Conservation (phyloP, 2,797 vertebrate genomes). For the Acanthopagrus latus region DNA sequence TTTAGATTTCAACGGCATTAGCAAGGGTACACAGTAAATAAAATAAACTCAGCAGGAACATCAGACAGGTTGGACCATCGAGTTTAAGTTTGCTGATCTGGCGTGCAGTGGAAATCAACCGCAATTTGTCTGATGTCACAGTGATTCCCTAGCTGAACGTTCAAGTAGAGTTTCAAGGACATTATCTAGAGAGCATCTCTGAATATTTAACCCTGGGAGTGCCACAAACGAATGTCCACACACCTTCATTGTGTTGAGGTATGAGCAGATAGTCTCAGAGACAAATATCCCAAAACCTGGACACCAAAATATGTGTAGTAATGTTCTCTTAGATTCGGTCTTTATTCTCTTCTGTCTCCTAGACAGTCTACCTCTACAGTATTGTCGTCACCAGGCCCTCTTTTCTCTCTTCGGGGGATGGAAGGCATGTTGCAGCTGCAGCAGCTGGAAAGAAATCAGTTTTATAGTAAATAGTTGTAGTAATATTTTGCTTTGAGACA, state of each 20-base stretch:
- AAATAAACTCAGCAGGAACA: too few species aligned
- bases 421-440: conserved; percentile 66
- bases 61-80: too few species aligned
- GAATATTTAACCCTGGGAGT: neutral
- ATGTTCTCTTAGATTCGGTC: conserved; percentile 3
- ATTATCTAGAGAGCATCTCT: neutral
- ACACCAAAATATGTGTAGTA: neutral
- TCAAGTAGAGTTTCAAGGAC: neutral
- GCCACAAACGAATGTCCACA: neutral
- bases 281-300: conserved; percentile 3
- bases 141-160: too few species aligned
- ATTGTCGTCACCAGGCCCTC: conserved; percentile 68
- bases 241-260: neutral
- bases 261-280: neutral
- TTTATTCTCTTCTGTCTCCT: neutral
- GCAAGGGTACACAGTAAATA: too few species aligned
- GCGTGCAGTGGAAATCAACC: too few species aligned
- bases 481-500: conserved; percentile 59
- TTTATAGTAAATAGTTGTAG: conserved; percentile 65
- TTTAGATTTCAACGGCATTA: too few species aligned
- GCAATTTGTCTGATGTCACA: too few species aligned
- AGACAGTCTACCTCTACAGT: conserved; percentile 32
- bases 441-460: conserved; percentile 61
- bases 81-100: too few species aligned
- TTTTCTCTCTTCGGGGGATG: conserved; percentile 73